phyloP scores from a whole-genome alignment of 23 tunicate genomes.

The Styela clava region DNA sequence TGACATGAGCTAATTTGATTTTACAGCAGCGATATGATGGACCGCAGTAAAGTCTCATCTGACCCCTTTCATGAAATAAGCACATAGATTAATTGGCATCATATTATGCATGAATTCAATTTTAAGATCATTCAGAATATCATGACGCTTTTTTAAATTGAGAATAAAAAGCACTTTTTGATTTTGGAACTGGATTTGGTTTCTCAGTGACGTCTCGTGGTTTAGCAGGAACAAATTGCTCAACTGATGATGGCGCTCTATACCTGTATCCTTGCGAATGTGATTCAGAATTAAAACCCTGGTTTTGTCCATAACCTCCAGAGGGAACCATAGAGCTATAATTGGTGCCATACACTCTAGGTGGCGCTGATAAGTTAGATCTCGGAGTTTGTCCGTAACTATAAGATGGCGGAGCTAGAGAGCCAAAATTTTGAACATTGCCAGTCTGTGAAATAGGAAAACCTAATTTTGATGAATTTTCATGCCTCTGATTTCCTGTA shows the following conservation, averaged over 20 bases:
- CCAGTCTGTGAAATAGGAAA: neutral
- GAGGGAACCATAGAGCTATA: neutral
- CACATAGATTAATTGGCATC: no score
- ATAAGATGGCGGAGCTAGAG: neutral
- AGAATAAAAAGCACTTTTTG: conserved; percentile 11
- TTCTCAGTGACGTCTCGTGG: neutral
- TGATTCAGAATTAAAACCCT: neutral
- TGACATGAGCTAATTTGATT: neutral
- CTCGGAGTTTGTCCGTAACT: neutral
- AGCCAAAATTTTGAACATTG: neutral
- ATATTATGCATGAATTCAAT: no score
- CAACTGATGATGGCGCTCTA: neutral
- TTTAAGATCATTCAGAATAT: neutral
- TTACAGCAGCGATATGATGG: neutral
- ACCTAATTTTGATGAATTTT: neutral
- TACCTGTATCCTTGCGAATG: neutral
- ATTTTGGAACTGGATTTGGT: neutral
- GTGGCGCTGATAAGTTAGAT: neutral
- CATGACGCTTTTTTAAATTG: conserved; percentile 16
- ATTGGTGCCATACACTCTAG: neutral
- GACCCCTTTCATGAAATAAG: no score
- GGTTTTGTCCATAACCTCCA: neutral
- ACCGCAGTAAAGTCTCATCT: no score
- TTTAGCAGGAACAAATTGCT: neutral
- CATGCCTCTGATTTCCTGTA: neutral